phyloP scores from a whole-genome alignment of 2,888 invertebrate species.

The Flabesymbios commensalis region DNA sequence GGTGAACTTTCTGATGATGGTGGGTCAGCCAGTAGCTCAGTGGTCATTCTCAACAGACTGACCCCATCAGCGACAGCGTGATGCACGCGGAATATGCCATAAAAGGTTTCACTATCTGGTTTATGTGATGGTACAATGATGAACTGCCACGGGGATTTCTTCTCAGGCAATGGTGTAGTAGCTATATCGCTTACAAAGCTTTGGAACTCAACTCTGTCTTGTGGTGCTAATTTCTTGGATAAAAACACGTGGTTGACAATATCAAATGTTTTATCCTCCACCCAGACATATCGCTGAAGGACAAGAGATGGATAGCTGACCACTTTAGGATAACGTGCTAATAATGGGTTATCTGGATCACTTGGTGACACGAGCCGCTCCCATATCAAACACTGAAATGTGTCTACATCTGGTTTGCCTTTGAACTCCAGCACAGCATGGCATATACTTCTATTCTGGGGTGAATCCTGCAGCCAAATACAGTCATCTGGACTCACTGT shows the following conservation, averaged over 20 bases:
- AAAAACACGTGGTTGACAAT: slow-evolving; percentile 24
- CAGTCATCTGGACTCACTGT: slow-evolving; percentile 21
- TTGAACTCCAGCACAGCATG: slow-evolving; percentile 21
- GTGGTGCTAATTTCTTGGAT: slow-evolving; percentile 4
- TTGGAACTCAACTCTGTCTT: slow-evolving; percentile 10
- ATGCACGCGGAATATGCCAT: slow-evolving; percentile 23
- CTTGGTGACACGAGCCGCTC: slow-evolving; percentile 17
- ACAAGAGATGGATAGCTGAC: slow-evolving; percentile 18
- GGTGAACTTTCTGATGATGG: slow-evolving; percentile 1
- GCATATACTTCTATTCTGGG: slow-evolving; percentile 27
- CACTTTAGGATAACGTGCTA: slow-evolving; percentile 18
- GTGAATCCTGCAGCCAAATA: slow-evolving; percentile 32
- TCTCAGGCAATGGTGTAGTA: slow-evolving; percentile 11
- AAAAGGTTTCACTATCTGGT: not conserved
- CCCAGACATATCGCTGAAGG: slow-evolving; percentile 30
- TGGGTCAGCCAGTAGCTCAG: slow-evolving; percentile 25
- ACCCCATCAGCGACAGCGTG: slow-evolving; percentile 33
- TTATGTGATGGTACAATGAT: slow-evolving; percentile 16
- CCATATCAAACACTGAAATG: not conserved
- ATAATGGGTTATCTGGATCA: slow-evolving; percentile 13
- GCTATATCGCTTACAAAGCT: slow-evolving; percentile 20
- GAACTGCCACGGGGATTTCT: slow-evolving; percentile 24
- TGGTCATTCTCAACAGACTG: slow-evolving; percentile 21
- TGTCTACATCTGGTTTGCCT: slow-evolving; percentile 18
- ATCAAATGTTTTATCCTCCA: slow-evolving; percentile 24